Conservation (phyloP, 2,113 vertebrate species). For the Dipodomys stephensi region DNA sequence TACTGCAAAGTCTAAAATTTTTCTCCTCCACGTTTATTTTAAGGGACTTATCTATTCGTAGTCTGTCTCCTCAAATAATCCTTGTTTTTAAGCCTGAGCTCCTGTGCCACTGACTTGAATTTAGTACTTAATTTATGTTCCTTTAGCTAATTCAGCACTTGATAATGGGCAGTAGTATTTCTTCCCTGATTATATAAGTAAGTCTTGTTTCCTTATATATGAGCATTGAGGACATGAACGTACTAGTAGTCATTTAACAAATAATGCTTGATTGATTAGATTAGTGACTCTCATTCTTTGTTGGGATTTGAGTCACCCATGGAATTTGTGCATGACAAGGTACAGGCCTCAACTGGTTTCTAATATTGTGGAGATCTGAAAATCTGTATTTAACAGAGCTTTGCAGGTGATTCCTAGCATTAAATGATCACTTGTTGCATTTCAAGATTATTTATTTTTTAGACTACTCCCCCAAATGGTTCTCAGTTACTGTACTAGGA, state of each 20-base stretch:
- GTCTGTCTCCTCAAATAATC: not conserved
- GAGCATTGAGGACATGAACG: slow-evolving; percentile 12
- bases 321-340: not conserved
- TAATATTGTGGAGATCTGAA: not conserved
- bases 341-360: not conserved
- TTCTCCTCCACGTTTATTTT: not conserved
- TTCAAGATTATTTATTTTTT: slow-evolving; percentile 7
- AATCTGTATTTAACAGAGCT: not conserved
- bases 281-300: not conserved
- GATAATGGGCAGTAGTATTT: slow-evolving; percentile 48
- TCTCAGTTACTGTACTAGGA: not conserved
- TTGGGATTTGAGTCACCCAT: not conserved
- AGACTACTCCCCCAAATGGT: not conserved
- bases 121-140: slow-evolving; percentile 61
- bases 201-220: slow-evolving; percentile 8
- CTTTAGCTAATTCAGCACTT: slow-evolving; percentile 60
- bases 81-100: not conserved
- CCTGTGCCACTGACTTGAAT: slow-evolving; percentile 38
- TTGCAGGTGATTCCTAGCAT: not conserved
- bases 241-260: slow-evolving; percentile 23
- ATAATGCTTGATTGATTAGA: slow-evolving; percentile 13
- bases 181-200: slow-evolving; percentile 46
- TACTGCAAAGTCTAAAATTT: not conserved
- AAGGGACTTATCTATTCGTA: not conserved
- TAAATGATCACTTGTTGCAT: slow-evolving; percentile 5